Evolutionary conservation across 2,888 invertebrate genomes (phyloP), one percentile per base, ranked within the genome.

Genomic region (Gibbula magus): DNA sequence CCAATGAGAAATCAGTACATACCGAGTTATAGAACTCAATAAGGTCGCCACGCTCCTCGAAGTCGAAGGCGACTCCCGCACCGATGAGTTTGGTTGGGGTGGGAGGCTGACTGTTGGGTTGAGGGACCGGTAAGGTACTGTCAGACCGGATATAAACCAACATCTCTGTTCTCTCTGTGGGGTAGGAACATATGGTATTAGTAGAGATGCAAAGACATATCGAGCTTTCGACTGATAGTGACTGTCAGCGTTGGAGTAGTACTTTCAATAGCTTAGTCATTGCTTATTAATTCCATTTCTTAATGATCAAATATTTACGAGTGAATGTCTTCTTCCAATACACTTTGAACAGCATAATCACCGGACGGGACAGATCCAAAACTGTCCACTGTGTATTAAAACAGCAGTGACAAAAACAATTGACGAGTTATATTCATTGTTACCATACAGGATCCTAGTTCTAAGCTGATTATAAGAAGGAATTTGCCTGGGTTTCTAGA

Each of bases 11-110:
- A 35, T 35, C 1, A 35, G 18, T 0, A 84, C 88, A 83, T 79
- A 93, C 92, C 85, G 85, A 79, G 92, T 99, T 99, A 93, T 99
- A 99, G 93, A 99, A 99, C 91, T 96, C 95, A 87, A 99, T 98
- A 82, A 99, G 95, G 94, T 99, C 98, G 18, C 96, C 97, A 87
- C 96, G 94, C 89, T 95, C 95, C 77, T 93, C 93, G 84, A 90
- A 89, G 76, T 91, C 91, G 77, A 89, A 94, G 84, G 92, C 93
- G 54, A 93, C 93, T 0, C 94, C 94, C 0, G 94, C 94, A 16
- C 94, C 94, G 0, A 94, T 94, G 90, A 94, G 92, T 56, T 93
- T 93, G 8, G 94, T 94, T 0, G 95, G 95, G 0, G 95, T 95
- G 1, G 94, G 94, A 0, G 95, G 95, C 61, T 92, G 93, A 83